Base-by-base conservation (phyloP, 2,888 invertebrate genomes). In the Andrena chrysosceles region DNA sequence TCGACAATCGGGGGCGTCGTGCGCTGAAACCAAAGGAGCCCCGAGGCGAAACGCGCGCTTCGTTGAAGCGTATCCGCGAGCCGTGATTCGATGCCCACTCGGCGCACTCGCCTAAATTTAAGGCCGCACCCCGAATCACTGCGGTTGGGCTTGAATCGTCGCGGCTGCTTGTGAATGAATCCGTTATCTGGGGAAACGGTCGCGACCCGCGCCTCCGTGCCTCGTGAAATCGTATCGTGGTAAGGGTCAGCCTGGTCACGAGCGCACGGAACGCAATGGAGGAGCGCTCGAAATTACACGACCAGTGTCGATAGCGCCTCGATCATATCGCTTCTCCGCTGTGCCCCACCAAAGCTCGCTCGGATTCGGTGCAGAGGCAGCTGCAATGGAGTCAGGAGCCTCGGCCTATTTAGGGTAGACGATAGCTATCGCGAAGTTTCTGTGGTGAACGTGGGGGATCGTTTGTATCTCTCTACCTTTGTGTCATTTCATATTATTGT, bases 81-180 rank as follows among this genome's bases (percentile, higher is more conserved):
- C 42, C 7, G 20, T 2, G 52, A 20, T 20, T 13, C 68, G n/a
- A 2, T 13, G 20, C 48, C n/a, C 26, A n/a, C 26, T 1, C 6
- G 8, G 23, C 49, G 72, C 20, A 52, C 26, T 62, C 59, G 74
- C 4, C 10, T 26, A 23, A 78, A 78, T 68, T 69, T 67, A 52
- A 63, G 20, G 66, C 35, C 56, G 49, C 56, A 54, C 68, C 71
- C 67, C 42, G 42, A 75, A 72, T 68, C 63, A 79, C 66, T 52
- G 60, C 60, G 56, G 62, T 20, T 56, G 60, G 48, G 63, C 68
- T 73, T 67, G 76, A 77, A 78, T 88, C 85, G 69, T 75, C 74
- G 63, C 62, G 71, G 71, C 81, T 56, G 81, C 79, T 91, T 89
- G 90, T 92, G 91, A 92, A 92, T 92, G 91, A 91, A 91, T 91